These are phyloP conservation scores for Miichthys miiuy DNA, from an alignment of 2,797 vertebrate species.

Conservation along the genomic window DNA sequence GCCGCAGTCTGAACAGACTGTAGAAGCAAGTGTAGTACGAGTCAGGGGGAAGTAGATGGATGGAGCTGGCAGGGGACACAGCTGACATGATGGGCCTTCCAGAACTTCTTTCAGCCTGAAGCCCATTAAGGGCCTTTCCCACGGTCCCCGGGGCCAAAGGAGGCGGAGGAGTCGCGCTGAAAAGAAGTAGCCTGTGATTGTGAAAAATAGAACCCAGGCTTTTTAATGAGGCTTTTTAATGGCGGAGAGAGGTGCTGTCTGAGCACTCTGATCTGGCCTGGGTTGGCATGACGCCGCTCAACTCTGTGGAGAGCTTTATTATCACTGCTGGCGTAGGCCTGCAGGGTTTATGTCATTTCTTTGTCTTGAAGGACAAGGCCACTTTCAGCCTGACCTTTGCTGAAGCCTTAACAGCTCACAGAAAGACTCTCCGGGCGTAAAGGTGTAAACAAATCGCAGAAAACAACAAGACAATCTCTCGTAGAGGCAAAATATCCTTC, in stretches of 20 bases:
- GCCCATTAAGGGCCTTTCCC: conserved; percentile 75
- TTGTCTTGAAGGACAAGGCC: conserved; percentile 73
- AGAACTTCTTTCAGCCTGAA: conserved; percentile 66
- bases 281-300: conserved; percentile 52
- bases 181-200: conserved; percentile 70
- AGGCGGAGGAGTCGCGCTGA: conserved; percentile 58
- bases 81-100: conserved; percentile 70
- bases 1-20: conserved; percentile 17
- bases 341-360: conserved; percentile 53
- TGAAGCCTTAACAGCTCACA: conserved; percentile 20
- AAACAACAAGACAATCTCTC: conserved; percentile 46
- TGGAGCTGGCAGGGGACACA: conserved; percentile 60
- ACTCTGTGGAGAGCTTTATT: conserved; percentile 64
- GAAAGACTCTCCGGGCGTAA: conserved; percentile 32
- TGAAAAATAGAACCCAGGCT: conserved; percentile 52
- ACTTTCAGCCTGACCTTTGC: conserved; percentile 54
- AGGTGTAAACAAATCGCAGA: conserved; percentile 48
- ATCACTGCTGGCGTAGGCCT: conserved; percentile 55
- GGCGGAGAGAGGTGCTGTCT: conserved; percentile 62
- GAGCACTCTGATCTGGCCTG: conserved; percentile 61
- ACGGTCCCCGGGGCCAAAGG: conserved; percentile 63
- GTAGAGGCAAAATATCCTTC: conserved; percentile 25
- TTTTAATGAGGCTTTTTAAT: conserved; percentile 79
- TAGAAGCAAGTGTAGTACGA: conserved; percentile 34
- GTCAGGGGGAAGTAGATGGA: conserved; percentile 45